A percentile compares a stretch with the other conserved stretches of the same genome.
These are phyloP conservation scores for Talpa occidentalis DNA, from an alignment of 2,113 vertebrate genomes.

Conservation along the genomic window DNA sequence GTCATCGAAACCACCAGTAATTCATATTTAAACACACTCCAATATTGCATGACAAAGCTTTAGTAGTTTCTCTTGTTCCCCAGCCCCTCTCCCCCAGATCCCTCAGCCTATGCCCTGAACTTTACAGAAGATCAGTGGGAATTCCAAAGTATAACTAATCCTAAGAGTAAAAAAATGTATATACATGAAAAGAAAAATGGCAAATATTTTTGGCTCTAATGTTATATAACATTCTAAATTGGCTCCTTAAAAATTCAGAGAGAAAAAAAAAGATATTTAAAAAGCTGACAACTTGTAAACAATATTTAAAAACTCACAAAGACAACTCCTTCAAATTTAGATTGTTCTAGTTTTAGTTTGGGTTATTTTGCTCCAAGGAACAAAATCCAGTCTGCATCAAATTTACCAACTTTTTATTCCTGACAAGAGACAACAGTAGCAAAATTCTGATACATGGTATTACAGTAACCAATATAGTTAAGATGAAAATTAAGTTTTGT, in stretches of 20 bases:
- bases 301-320: background rate
- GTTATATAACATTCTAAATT: background rate
- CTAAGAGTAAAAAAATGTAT: background rate
- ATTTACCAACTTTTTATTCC: background rate
- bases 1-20: background rate
- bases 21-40: background rate
- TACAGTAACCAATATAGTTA: constrained; percentile 52
- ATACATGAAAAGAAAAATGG: background rate
- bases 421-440: background rate
- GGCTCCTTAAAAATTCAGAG: background rate
- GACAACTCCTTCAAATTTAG: background rate
- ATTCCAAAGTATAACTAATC: background rate
- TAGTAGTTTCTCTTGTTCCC: background rate
- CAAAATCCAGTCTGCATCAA: background rate
- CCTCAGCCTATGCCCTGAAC: background rate
- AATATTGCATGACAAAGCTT: background rate
- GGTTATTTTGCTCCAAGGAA: background rate
- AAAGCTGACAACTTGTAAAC: background rate
- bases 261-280: background rate
- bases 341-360: background rate
- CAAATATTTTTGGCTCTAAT: background rate
- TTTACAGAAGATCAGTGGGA: background rate
- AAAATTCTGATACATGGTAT: background rate
- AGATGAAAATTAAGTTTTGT: background rate
- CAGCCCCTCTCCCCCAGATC: too few relatives aligned